Percentiles rank a stretch among this genome's conserved stretches.
phyloP scores from a whole-genome alignment of 2,888 invertebrate species.

The Subacronicta megacephala region DNA sequence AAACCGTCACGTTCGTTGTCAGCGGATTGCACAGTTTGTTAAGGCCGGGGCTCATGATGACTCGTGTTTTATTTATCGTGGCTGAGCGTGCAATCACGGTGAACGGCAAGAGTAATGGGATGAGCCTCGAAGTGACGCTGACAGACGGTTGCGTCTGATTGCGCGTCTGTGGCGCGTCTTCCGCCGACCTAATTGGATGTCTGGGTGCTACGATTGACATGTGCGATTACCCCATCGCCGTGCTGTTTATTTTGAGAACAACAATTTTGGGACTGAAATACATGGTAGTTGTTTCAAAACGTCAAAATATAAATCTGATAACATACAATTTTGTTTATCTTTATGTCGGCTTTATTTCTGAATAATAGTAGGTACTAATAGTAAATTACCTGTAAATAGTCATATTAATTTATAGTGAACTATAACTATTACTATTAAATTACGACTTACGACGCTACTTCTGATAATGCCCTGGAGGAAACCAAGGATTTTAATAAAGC shows the following conservation, averaged over 20 bases:
- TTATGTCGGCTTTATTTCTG: constrained; percentile 4
- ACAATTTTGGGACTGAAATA: constrained; percentile 16
- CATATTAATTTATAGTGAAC: constrained; percentile 31
- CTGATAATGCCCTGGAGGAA: constrained; percentile 20
- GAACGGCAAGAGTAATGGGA: constrained; percentile 59
- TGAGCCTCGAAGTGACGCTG: constrained; percentile 46
- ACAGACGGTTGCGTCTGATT: constrained; percentile 45
- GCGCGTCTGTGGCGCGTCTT: constrained; percentile 40
- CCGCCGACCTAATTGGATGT: constrained; percentile 50
- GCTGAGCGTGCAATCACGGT: constrained; percentile 52
- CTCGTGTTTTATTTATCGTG: constrained; percentile 62
- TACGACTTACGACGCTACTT: constrained; percentile 16
- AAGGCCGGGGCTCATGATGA: constrained; percentile 56
- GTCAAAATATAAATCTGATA: constrained; percentile 1
- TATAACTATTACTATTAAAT: too few relatives aligned
- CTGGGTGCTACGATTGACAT: constrained; percentile 51
- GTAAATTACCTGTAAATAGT: constrained; percentile 15
- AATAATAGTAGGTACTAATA: neutral
- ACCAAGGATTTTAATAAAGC: constrained; percentile 48
- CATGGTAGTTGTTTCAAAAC: constrained; percentile 13
- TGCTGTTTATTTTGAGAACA: constrained; percentile 28
- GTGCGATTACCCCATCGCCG: constrained; percentile 50
- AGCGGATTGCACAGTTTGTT: constrained; percentile 55
- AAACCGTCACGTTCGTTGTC: constrained; percentile 69
- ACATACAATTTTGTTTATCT: neutral